Conservation (phyloP, 1,140 invertebrate genomes). For the Drosophila kikkawai region DNA sequence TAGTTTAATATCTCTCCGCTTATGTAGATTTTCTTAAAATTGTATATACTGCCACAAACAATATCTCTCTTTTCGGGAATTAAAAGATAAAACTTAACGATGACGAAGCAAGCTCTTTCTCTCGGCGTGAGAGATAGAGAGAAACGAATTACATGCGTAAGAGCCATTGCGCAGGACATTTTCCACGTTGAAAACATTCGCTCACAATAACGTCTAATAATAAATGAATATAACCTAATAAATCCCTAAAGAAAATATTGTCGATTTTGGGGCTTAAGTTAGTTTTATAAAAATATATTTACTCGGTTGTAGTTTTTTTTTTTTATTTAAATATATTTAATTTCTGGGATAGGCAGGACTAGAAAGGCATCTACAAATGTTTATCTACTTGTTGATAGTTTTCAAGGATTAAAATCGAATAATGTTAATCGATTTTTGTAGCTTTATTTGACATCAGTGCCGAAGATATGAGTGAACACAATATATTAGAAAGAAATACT, state of each 20-base stretch:
- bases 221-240: conserved; percentile 4
- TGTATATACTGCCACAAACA: conserved; percentile 64
- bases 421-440: not conserved
- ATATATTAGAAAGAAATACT: not conserved
- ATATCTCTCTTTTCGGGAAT: conserved; percentile 64
- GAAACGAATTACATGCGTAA: conserved; percentile 21
- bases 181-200: not conserved
- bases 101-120: not conserved
- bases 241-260: not conserved
- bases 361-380: not conserved
- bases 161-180: conserved; percentile 18
- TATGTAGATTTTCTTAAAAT: conserved; percentile 49
- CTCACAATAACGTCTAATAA: not conserved
- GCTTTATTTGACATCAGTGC: not conserved
- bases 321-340: not conserved
- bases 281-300: not conserved
- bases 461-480: not conserved
- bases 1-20: conserved; percentile 9
- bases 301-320: too few species aligned
- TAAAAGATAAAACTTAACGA: conserved; percentile 57
- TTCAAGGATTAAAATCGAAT: conserved; percentile 1
- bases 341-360: not conserved
- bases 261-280: not conserved
- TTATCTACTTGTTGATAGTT: conserved; percentile 11
- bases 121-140: conserved; percentile 12